phyloP scores from a whole-genome alignment of 2,113 vertebrate species.

The Hemibagrus wyckioides region DNA sequence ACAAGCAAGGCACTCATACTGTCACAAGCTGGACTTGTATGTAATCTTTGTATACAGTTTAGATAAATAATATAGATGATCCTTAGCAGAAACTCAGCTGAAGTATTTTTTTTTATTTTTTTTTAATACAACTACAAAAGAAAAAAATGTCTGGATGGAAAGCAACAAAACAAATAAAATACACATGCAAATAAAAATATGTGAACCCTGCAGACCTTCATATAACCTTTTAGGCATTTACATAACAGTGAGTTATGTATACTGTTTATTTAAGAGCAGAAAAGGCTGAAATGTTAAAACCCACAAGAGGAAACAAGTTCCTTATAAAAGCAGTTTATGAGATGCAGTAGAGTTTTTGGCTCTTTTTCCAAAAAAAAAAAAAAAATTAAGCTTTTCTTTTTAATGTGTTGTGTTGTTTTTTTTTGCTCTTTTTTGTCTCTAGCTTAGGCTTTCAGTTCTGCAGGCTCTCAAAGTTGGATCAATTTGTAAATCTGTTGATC shows the following conservation, averaged over 20 bases:
- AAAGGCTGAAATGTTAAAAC: background rate
- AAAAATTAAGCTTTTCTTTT: slow-evolving; percentile 14
- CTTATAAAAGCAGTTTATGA: background rate
- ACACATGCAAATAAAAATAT: background rate
- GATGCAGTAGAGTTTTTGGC: background rate
- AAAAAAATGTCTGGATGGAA: background rate
- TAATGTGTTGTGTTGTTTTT: background rate
- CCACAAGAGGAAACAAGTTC: background rate
- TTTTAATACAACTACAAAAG: background rate
- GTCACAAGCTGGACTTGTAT: background rate
- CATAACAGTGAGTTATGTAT: background rate
- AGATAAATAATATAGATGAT: slow-evolving; percentile 23
- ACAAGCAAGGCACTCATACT: slow-evolving; percentile 3
- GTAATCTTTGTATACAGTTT: slow-evolving; percentile 1
- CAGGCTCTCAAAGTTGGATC: background rate
- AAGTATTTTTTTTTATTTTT: background rate
- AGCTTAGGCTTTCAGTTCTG: background rate
- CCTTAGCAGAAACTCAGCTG: slow-evolving; percentile 1
- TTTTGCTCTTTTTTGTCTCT: slow-evolving; percentile 11
- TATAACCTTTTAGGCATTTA: background rate
- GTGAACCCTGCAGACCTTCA: background rate
- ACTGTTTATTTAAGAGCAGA: background rate
- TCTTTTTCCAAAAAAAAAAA: no score
- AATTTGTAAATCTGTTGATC: background rate
- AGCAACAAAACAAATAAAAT: background rate